Base-by-base conservation (phyloP, 2,888 invertebrate species). In the Leptarthrus brevirostris region DNA sequence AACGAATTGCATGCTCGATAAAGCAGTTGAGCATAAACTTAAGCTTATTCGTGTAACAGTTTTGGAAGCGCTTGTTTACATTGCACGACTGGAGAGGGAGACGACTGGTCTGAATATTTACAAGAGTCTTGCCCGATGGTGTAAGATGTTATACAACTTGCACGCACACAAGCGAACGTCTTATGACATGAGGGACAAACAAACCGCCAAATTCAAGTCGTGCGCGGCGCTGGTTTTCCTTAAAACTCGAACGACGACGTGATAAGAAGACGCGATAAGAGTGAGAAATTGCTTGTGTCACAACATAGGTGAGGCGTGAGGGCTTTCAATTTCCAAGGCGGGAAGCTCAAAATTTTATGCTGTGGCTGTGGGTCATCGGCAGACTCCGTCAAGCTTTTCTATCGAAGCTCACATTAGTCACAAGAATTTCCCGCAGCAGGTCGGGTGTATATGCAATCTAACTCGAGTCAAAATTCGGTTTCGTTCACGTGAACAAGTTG, bases 401-500 rank as follows among this genome's bases (percentile, higher is more conserved):
- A 58, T 34, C 36, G 58, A 20, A 22, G 10, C 58, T 34, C 18
- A 36, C 36, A 40, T 58, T 58, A 58, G 58, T 58, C 58, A 58
- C 18, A 58, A 18, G 40, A 58, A 58, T 58, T 58, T 58, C 58
- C 58, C 58, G 36, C 34, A 58, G 20, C 36, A 16, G 36, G 36
- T 58, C 58, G 58, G 58, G 18, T 58, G 58, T 58, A 14, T 2
- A 3, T 22, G 18, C 8, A 12, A 10, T 5, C 24, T 18, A 34
- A 18, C 36, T 34, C 34, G 20, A 34, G 10, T 5, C 16, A 20
- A 36, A 58, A 58, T 20, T 34, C 58, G 40, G 58, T 36, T 58
- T 58, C 2, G 16, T 58, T 36, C 58, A 58, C 36, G 36, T 58
- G 58, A 58, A 36, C 58, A 58, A 58, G 58, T 58, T 58, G 34